These are phyloP conservation scores for Anguilla megastoma DNA, from an alignment of 2,797 vertebrate genomes.

Conservation along the genomic window DNA sequence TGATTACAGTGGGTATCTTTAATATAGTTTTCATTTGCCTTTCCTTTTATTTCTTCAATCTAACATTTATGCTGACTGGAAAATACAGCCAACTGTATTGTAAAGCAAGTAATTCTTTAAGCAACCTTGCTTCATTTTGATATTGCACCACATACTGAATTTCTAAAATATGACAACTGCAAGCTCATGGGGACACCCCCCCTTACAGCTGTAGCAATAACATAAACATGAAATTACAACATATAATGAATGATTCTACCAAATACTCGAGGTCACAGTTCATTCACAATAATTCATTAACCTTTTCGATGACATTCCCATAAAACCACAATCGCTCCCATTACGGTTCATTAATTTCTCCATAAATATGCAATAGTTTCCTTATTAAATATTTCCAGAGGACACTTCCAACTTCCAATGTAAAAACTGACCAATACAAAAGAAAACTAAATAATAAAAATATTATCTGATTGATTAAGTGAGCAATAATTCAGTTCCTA, in stretches of 20 bases:
- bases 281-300: neutral
- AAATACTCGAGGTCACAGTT: neutral
- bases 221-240: neutral
- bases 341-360: neutral
- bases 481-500: slow-evolving; percentile 4
- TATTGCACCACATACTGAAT: slow-evolving; percentile 7
- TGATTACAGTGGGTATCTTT: neutral
- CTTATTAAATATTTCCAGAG: slow-evolving; percentile 1
- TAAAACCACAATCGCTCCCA: neutral
- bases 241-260: neutral
- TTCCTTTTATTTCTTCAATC: neutral
- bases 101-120: neutral
- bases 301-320: neutral
- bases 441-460: slow-evolving; percentile 26
- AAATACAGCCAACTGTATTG: slow-evolving; percentile 1
- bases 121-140: neutral
- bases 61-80: slow-evolving; percentile 1
- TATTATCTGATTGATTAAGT: neutral
- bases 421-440: slow-evolving; percentile 42
- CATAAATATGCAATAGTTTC: neutral
- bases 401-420: neutral
- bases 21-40: neutral
- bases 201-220: neutral
- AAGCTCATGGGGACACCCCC: neutral
- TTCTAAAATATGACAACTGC: neutral